Evolutionary conservation across 2,797 vertebrate genomes (phyloP).

Genomic region (Alca torda): DNA sequence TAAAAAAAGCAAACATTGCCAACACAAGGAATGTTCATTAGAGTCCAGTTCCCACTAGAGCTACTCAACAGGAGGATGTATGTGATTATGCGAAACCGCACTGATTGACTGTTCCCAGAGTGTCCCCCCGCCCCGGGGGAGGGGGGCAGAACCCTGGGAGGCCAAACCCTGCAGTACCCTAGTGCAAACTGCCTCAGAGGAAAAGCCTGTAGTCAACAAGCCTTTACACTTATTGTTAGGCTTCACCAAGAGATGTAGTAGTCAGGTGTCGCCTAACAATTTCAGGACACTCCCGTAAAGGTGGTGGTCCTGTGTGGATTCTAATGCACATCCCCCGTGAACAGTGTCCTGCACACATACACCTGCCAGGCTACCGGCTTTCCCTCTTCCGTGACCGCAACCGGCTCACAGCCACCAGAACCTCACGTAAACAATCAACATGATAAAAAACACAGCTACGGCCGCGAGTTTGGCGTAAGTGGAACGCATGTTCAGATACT

Average conservation of each 20-base stretch:
- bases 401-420: slow-evolving; percentile 97
- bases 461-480: slow-evolving; percentile 97
- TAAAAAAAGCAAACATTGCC: slow-evolving; percentile 66
- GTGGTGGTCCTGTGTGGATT: slow-evolving; percentile 65
- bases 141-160: slow-evolving; percentile 20
- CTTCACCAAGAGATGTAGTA: slow-evolving; percentile 46
- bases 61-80: slow-evolving; percentile 54
- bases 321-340: slow-evolving; percentile 76
- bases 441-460: slow-evolving; percentile 95
- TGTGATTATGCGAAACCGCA: slow-evolving; percentile 25
- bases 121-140: not conserved
- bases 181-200: slow-evolving; percentile 67
- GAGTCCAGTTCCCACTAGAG: slow-evolving; percentile 62
- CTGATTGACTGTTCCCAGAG: slow-evolving; percentile 32
- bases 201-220: slow-evolving; percentile 70
- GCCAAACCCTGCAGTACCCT: slow-evolving; percentile 38
- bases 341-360: slow-evolving; percentile 70
- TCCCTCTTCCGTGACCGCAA: slow-evolving; percentile 34
- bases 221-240: slow-evolving; percentile 58
- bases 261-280: slow-evolving; percentile 44
- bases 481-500: slow-evolving; percentile 98
- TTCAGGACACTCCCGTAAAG: slow-evolving; percentile 55
- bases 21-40: slow-evolving; percentile 79
- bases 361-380: slow-evolving; percentile 59
- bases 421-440: slow-evolving; percentile 96